Evolutionary conservation across 2,113 vertebrate species (phyloP).

Genomic region (Calidris pugnax): DNA sequence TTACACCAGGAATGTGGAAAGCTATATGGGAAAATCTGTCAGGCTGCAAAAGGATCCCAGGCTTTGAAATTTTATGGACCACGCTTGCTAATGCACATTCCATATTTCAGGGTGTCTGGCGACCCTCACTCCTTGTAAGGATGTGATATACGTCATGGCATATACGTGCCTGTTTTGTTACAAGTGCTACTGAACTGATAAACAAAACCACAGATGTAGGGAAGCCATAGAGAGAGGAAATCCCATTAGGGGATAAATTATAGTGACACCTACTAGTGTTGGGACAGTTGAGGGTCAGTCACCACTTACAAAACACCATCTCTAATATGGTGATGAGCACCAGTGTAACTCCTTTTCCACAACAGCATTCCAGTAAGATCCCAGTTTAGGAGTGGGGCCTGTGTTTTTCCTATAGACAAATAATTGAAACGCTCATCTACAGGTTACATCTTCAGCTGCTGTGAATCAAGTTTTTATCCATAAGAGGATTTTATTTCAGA

Average conservation of each 20-base stretch:
- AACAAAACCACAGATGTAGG: background rate
- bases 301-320: background rate
- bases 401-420: background rate
- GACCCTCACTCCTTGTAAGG: background rate
- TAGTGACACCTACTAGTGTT: background rate
- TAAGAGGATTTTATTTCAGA: background rate
- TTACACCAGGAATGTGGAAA: constrained; percentile 56
- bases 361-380: background rate
- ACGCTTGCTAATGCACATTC: constrained; percentile 39
- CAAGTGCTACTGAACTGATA: background rate
- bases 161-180: background rate
- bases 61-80: constrained; percentile 51
- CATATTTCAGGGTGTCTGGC: constrained; percentile 23
- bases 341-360: background rate
- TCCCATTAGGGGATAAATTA: background rate
- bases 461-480: background rate
- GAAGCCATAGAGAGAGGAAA: background rate
- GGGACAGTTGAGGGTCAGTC: background rate
- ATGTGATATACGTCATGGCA: background rate
- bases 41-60: constrained; percentile 26
- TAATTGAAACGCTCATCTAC: background rate
- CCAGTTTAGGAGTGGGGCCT: background rate
- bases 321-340: background rate
- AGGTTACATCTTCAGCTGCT: background rate
- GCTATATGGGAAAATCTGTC: constrained; percentile 47